Evolutionary conservation across 2,888 invertebrate species (phyloP).

Genomic region (Agrochola lota): DNA sequence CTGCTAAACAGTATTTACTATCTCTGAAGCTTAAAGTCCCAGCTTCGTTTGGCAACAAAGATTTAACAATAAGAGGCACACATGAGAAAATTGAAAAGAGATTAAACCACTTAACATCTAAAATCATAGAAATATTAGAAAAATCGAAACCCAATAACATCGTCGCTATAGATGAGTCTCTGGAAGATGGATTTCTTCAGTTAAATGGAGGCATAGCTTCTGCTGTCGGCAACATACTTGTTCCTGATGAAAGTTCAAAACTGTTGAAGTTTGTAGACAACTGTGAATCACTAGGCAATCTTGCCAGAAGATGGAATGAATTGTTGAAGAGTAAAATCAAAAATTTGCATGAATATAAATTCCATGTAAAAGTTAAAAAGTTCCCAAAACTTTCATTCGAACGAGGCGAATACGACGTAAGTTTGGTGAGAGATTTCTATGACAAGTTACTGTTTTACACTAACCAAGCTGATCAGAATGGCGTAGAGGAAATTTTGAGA

Average conservation of each 20-base stretch:
- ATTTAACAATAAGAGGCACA: slow-evolving; percentile 50
- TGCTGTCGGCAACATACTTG: slow-evolving; percentile 53
- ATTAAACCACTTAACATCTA: neutral
- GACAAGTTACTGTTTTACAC: slow-evolving; percentile 52
- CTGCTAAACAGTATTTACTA: slow-evolving; percentile 31
- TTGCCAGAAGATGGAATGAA: slow-evolving; percentile 26
- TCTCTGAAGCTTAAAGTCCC: slow-evolving; percentile 51
- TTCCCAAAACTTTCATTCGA: slow-evolving; percentile 54
- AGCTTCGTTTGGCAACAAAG: slow-evolving; percentile 55
- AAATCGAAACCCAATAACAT: slow-evolving; percentile 5
- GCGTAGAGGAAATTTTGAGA: slow-evolving; percentile 38
- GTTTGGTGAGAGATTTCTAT: slow-evolving; percentile 43
- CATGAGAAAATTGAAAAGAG: slow-evolving; percentile 14
- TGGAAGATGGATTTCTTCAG: slow-evolving; percentile 32
- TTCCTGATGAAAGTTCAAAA: slow-evolving; percentile 36
- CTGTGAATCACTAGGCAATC: slow-evolving; percentile 2
- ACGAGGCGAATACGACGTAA: slow-evolving; percentile 22
- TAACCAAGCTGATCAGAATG: slow-evolving; percentile 49
- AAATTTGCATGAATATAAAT: slow-evolving; percentile 42
- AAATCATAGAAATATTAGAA: slow-evolving; percentile 29
- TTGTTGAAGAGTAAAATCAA: slow-evolving; percentile 13
- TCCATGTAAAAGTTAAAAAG: slow-evolving; percentile 33
- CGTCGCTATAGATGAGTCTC: slow-evolving; percentile 44
- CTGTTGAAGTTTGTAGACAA: slow-evolving; percentile 30
- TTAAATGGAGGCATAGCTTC: slow-evolving; percentile 49